Evolutionary conservation across 2,888 invertebrate species (phyloP).

Genomic region (Dyspetes luteomarginatus): DNA sequence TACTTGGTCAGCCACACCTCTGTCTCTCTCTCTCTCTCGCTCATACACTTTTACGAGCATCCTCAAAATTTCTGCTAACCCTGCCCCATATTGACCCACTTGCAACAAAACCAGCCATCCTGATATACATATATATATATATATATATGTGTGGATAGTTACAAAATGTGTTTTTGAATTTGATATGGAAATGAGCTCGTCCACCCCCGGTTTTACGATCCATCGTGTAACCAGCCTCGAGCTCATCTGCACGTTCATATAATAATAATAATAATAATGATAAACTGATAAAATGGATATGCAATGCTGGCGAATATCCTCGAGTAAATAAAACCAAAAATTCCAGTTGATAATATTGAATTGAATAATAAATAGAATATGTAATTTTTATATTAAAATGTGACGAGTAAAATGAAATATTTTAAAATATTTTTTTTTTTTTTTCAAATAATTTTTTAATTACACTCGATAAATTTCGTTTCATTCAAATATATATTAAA

Average conservation of each 20-base stretch:
- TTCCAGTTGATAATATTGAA: no score
- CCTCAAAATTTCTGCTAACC: constrained; percentile 27
- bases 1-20: no score
- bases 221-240: neutral
- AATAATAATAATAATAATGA: neutral
- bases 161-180: constrained; percentile 9
- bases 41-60: constrained; percentile 33
- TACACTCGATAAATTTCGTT: no score
- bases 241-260: constrained; percentile 3
- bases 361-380: no score
- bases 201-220: constrained; percentile 26
- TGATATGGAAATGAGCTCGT: constrained; percentile 33
- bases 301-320: no score
- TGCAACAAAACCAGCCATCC: constrained; percentile 12
- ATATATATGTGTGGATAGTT: neutral
- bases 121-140: neutral
- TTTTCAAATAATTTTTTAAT: no score
- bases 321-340: no score
- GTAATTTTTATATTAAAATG: no score
- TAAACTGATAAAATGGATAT: no score
- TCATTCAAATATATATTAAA: no score
- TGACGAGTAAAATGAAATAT: no score
- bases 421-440: no score
- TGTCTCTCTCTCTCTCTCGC: neutral
- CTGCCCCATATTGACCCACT: constrained; percentile 39